Conservation (phyloP, 1,140 invertebrate species). For the Leptinotarsa undecemlineata region DNA sequence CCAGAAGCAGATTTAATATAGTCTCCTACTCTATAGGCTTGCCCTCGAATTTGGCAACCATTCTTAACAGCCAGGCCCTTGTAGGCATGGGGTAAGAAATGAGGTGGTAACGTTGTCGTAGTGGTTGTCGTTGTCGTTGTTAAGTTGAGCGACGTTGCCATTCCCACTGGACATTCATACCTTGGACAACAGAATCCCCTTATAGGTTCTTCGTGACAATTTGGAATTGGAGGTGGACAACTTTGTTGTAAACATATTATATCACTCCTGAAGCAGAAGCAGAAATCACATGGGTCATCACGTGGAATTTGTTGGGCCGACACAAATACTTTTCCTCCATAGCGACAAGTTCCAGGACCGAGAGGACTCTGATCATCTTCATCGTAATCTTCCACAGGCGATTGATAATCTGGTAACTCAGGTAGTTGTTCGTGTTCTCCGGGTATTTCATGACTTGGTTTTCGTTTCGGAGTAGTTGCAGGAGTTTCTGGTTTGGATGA, state of each 20-base stretch:
- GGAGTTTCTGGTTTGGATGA: constrained; percentile 17
- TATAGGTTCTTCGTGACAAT: constrained; percentile 89
- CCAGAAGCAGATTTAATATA: constrained; percentile 81
- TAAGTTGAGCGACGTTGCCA: constrained; percentile 75
- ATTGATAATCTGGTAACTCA: constrained; percentile 46
- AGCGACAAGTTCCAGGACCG: constrained; percentile 86
- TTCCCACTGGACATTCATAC: constrained; percentile 89
- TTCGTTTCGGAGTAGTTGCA: not conserved
- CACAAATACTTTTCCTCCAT: constrained; percentile 88
- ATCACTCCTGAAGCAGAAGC: constrained; percentile 95
- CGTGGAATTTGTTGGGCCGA: constrained; percentile 93
- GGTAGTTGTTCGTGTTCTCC: constrained; percentile 40
- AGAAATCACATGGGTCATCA: constrained; percentile 93
- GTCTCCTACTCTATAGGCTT: constrained; percentile 82
- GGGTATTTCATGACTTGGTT: constrained; percentile 23
- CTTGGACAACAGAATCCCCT: constrained; percentile 92
- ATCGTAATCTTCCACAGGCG: constrained; percentile 64
- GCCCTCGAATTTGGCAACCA: constrained; percentile 83
- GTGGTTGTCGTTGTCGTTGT: constrained; percentile 84
- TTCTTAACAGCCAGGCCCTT: constrained; percentile 71
- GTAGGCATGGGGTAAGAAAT: constrained; percentile 77
- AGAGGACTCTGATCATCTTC: constrained; percentile 74
- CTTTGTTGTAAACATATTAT: constrained; percentile 94
- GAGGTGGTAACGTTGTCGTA: constrained; percentile 81
- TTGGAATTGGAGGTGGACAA: constrained; percentile 89